Conservation (phyloP, 2,797 vertebrate species). For the Xenopus petersii region DNA sequence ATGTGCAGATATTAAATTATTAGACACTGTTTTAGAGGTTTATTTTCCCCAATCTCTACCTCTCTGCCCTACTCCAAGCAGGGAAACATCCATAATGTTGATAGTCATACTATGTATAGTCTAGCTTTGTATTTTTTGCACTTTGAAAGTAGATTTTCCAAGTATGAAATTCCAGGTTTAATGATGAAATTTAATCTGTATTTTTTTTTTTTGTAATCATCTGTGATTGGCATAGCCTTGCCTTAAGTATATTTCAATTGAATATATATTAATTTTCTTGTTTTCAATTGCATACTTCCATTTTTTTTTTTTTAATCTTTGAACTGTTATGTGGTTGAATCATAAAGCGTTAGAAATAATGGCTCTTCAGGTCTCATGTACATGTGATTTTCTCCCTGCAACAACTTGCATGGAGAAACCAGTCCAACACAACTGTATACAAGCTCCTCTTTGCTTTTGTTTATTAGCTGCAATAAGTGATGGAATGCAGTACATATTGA, state of each 20-base stretch:
- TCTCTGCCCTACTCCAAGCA: constrained; percentile 4
- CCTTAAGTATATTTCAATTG: not conserved
- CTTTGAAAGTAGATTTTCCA: not conserved
- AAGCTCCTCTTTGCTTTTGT: no score
- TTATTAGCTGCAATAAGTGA: no score
- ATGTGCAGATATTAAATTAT: constrained; percentile 96
- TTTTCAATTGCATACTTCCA: no score
- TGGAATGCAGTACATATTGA: no score
- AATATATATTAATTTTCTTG: not conserved
- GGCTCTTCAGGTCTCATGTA: no score
- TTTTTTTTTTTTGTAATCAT: not conserved
- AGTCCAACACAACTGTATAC: no score
- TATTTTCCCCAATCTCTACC: constrained; percentile 53
- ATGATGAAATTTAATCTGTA: not conserved
- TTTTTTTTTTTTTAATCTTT: no score
- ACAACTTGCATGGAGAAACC: no score
- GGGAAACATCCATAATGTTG: not conserved
- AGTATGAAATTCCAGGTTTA: not conserved
- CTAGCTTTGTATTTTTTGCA: constrained; percentile 9
- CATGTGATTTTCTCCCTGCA: no score
- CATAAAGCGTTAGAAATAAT: no score
- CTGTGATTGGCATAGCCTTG: not conserved
- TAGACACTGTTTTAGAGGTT: constrained; percentile 62
- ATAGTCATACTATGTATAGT: no score
- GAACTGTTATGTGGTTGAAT: no score